Conservation (phyloP, 2,797 vertebrate species). For the Pseudochirops cupreus region DNA sequence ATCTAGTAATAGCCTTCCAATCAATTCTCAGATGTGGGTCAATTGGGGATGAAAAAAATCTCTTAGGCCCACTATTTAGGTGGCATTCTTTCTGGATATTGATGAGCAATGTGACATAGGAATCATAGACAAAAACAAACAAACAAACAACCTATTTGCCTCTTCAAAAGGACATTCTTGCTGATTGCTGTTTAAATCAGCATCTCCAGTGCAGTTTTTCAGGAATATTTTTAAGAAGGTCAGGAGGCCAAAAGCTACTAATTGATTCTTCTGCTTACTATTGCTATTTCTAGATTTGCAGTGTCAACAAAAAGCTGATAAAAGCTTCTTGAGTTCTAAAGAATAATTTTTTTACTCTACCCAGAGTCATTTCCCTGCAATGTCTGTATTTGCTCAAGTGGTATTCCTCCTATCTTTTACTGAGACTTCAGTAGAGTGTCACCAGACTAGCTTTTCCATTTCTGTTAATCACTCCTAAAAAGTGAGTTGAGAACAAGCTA, state of each 20-base stretch:
- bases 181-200: not conserved
- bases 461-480: not conserved
- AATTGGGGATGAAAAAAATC: not conserved
- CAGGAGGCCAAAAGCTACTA: slow-evolving; percentile 37
- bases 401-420: not conserved
- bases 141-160: not conserved
- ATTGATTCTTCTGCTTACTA: slow-evolving; percentile 55
- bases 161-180: not conserved
- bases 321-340: slow-evolving; percentile 25
- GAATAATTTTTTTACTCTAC: not conserved
- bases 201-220: not conserved
- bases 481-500: not conserved
- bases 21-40: not conserved
- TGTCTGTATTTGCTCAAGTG: not conserved
- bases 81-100: not conserved
- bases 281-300: slow-evolving; percentile 53
- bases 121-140: not conserved
- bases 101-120: not conserved
- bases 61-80: not conserved
- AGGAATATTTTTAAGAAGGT: slow-evolving; percentile 39
- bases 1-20: not conserved
- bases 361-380: not conserved
- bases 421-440: not conserved
- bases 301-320: slow-evolving; percentile 53
- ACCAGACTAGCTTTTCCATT: not conserved